Conservation (phyloP, 2,113 vertebrate genomes). For the Protobothrops flavoviridis region DNA sequence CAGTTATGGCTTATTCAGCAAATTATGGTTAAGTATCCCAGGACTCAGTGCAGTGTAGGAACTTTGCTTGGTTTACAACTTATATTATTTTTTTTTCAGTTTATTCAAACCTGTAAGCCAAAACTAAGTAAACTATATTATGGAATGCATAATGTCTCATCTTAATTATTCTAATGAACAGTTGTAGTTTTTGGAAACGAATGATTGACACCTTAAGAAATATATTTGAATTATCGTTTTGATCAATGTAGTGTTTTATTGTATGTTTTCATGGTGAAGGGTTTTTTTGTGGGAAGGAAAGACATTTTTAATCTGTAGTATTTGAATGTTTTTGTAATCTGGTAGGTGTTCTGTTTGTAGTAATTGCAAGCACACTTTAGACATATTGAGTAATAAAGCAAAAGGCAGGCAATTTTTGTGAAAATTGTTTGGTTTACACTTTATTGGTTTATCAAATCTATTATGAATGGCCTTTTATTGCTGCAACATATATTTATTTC, state of each 20-base stretch:
- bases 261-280: background rate
- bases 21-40: background rate
- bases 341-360: background rate
- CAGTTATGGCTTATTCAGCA: background rate
- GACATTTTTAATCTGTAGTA: background rate
- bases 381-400: slow-evolving; percentile 2
- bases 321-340: background rate
- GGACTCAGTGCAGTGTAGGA: background rate
- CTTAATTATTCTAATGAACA: background rate
- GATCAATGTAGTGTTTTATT: background rate
- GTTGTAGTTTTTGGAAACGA: background rate
- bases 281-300: background rate
- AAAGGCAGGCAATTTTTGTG: background rate
- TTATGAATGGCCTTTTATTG: background rate
- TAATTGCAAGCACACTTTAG: slow-evolving; percentile 22
- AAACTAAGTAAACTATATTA: background rate
- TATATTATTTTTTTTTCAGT: background rate
- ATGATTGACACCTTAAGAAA: background rate
- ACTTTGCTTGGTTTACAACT: background rate
- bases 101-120: background rate
- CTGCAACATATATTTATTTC: background rate
- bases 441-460: background rate
- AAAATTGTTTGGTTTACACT: background rate
- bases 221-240: background rate
- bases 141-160: background rate